Evolutionary conservation across 2,888 invertebrate species (phyloP), one percentile per base, ranked within the genome.

Genomic region (Coleophora flavipennella): DNA sequence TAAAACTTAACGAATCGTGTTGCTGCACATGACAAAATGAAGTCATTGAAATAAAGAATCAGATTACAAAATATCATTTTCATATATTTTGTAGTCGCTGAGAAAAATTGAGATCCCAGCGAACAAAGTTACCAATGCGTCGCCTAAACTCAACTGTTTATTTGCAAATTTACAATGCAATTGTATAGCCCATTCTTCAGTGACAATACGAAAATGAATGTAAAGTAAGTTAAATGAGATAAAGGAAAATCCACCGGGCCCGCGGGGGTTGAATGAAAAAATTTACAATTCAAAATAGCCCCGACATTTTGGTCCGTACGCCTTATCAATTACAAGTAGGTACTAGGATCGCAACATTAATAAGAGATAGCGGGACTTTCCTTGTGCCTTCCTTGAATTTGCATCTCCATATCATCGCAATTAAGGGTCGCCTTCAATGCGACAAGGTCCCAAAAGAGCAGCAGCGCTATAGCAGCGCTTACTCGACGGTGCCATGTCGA

Each of bases 281-380:
- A 81, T 80, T 78, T 77, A 73, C 77, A 80, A 68, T 81, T 76
- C 74, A 78, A 80, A n/a, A 80, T 79, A 33, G 34, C 39, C 29
- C 20, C 39, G 29, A 38, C 46, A 43, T 45, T 45, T 45, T 20
- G 20, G 29, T 29, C 37, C 62, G 59, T 56, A 67, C 75, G 73
- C 79, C 78, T 80, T 81, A 80, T 81, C 81, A 81, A 80, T 80
- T 80, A 80, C 81, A 75, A 69, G 71, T 20, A 6, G 20, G 20
- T 76, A 72, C 70, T 60, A 66, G 69, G 69, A 62, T 56, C 59
- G 57, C 71, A 60, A 61, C 67, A 67, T 67, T 68, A 67, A 67
- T 68, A 59, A 62, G 59, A 63, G 65, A 62, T 62, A 63, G 67
- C 69, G 67, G 61, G 62, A 59, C 20, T 70, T 70, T 71, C 39